A percentile compares a stretch with the other conserved stretches of the same genome.
Conservation (phyloP, 92 coral and sea anemone species). For the Zoanthus solanderi region DNA sequence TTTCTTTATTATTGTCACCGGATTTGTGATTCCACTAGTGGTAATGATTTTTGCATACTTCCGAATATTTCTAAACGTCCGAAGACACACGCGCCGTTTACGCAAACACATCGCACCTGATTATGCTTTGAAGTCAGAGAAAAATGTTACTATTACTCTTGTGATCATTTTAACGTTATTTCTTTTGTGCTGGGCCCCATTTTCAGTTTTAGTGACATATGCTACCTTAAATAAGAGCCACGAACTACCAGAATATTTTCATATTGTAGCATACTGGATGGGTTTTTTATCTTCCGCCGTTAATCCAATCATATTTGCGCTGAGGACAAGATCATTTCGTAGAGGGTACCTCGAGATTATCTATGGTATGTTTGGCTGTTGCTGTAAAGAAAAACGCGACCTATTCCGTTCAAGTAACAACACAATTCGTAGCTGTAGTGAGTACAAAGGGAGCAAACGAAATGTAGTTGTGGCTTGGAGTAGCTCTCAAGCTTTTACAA, state of each 20-base stretch:
- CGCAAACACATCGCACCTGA: slow-evolving; percentile 52
- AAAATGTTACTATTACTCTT: slow-evolving; percentile 59
- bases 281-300: slow-evolving; percentile 69
- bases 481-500: background rate
- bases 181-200: slow-evolving; percentile 74
- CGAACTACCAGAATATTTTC: slow-evolving; percentile 53
- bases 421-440: slow-evolving; percentile 15
- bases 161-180: slow-evolving; percentile 65
- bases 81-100: slow-evolving; percentile 62
- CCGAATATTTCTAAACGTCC: slow-evolving; percentile 64
- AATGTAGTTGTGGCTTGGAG: slow-evolving; percentile 24
- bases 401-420: slow-evolving; percentile 15
- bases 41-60: slow-evolving; percentile 68
- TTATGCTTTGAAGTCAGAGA: slow-evolving; percentile 54
- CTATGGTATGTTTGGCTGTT: slow-evolving; percentile 56
- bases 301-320: slow-evolving; percentile 68
- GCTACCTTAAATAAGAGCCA: slow-evolving; percentile 57
- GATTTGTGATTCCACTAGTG: slow-evolving; percentile 71
- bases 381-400: slow-evolving; percentile 32
- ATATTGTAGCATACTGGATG: slow-evolving; percentile 70
- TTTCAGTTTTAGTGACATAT: slow-evolving; percentile 58
- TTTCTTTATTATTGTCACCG: slow-evolving; percentile 67
- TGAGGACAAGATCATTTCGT: slow-evolving; percentile 63
- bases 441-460: background rate
- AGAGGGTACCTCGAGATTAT: slow-evolving; percentile 69